These are phyloP conservation scores for Caenorhabditis angaria DNA, from an alignment of 2,888 invertebrate species.

Conservation along the genomic window DNA sequence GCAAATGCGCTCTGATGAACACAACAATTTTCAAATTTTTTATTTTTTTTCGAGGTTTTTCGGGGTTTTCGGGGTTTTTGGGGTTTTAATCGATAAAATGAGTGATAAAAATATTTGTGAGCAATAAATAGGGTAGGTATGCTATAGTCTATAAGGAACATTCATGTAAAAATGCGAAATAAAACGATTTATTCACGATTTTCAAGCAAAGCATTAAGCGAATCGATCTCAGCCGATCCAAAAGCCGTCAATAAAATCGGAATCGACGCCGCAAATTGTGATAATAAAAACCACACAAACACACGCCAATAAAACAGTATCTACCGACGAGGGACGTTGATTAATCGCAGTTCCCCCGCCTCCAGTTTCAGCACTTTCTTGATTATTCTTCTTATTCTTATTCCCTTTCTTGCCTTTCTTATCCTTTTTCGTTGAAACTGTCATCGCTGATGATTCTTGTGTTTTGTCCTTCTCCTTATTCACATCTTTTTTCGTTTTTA, in stretches of 20 bases:
- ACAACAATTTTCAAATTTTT: too few species aligned
- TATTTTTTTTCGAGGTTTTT: not conserved
- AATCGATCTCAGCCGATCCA: slow-evolving; percentile 13
- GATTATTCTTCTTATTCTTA: not conserved
- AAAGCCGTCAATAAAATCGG: slow-evolving; percentile 13
- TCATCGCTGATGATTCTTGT: not conserved
- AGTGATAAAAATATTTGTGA: not conserved
- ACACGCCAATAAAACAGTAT: slow-evolving; percentile 16
- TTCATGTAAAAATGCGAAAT: not conserved
- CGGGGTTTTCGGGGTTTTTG: not conserved
- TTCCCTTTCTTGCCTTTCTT: not conserved
- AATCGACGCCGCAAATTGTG: slow-evolving; percentile 13
- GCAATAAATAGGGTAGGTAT: not conserved
- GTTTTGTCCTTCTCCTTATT: not conserved
- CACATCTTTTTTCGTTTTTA: not conserved
- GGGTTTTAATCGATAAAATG: not conserved
- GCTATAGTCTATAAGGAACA: not conserved
- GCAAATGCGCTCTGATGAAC: too few species aligned
- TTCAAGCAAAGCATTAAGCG: not conserved
- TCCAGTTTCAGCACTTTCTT: not conserved
- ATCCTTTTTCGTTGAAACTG: not conserved
- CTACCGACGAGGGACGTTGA: slow-evolving; percentile 25
- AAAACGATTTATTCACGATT: not conserved
- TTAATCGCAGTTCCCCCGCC: slow-evolving; percentile 14
- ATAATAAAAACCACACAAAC: slow-evolving; percentile 15